Conservation (phyloP, 2,797 vertebrate genomes). For the Tiaroga cobitis region DNA sequence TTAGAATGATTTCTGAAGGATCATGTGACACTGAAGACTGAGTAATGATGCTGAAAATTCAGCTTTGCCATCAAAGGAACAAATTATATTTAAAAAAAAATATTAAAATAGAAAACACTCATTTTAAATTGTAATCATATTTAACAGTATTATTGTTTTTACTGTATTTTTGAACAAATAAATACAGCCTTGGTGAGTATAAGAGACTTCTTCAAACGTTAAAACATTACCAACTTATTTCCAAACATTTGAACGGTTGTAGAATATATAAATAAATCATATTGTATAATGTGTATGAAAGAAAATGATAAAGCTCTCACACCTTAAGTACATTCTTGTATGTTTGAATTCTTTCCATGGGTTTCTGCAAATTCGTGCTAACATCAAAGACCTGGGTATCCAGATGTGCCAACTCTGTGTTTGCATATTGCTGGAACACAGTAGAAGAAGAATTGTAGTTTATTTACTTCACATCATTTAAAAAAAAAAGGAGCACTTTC, state of each 20-base stretch:
- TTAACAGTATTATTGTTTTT: neutral
- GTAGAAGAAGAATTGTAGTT: neutral
- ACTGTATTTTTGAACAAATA: neutral
- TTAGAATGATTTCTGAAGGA: neutral
- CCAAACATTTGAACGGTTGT: neutral
- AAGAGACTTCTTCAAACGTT: neutral
- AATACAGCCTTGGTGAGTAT: neutral
- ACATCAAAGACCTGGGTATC: constrained; percentile 80
- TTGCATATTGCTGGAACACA: constrained; percentile 78
- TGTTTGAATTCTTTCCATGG: constrained; percentile 88
- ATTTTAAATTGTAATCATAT: neutral
- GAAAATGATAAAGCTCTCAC: neutral
- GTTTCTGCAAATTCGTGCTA: constrained; percentile 90
- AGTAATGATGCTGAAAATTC: neutral
- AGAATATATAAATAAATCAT: neutral
- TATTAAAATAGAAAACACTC: neutral
- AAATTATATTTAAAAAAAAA: neutral
- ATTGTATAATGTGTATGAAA: neutral
- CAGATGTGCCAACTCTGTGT: constrained; percentile 69
- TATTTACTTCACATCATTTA: neutral
- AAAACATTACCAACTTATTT: neutral
- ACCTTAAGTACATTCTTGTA: constrained; percentile 95
- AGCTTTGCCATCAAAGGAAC: neutral
- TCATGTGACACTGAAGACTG: neutral
- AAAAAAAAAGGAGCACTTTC: neutral